Conservation (phyloP, 2,888 invertebrate genomes). For the Lithophane leautieri region DNA sequence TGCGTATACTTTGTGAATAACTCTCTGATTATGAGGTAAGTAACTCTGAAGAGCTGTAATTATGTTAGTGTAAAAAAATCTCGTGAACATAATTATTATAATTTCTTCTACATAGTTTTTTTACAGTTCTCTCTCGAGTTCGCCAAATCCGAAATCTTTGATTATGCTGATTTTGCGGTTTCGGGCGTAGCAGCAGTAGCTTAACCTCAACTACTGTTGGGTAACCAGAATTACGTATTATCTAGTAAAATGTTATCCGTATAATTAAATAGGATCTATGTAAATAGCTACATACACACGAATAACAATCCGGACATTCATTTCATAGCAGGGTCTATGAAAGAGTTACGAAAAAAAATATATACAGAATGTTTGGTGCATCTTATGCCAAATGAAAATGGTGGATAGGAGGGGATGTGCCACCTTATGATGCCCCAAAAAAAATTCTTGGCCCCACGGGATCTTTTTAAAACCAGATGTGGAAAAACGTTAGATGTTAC, state of each 20-base stretch:
- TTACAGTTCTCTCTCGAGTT: not conserved
- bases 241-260: not conserved
- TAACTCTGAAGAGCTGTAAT: conserved; percentile 35
- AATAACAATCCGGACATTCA: not conserved
- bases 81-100: not conserved
- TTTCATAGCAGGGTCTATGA: conserved; percentile 35
- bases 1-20: conserved; percentile 68
- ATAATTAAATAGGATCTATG: not conserved
- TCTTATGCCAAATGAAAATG: too few species aligned
- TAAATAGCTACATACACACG: not conserved
- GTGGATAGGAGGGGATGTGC: too few species aligned
- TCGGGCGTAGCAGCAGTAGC: not conserved
- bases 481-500: too few species aligned
- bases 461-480: too few species aligned
- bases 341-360: conserved; percentile 34
- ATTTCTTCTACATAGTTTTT: conserved; percentile 2
- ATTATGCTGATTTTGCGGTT: not conserved
- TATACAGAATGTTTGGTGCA: too few species aligned
- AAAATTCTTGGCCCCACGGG: too few species aligned
- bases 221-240: not conserved
- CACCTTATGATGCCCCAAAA: too few species aligned
- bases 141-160: not conserved
- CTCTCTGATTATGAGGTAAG: conserved; percentile 62
- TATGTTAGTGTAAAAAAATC: conserved; percentile 14
- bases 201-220: not conserved